phyloP scores from a whole-genome alignment of 2,888 invertebrate species.

The Drosophila yooni region DNA sequence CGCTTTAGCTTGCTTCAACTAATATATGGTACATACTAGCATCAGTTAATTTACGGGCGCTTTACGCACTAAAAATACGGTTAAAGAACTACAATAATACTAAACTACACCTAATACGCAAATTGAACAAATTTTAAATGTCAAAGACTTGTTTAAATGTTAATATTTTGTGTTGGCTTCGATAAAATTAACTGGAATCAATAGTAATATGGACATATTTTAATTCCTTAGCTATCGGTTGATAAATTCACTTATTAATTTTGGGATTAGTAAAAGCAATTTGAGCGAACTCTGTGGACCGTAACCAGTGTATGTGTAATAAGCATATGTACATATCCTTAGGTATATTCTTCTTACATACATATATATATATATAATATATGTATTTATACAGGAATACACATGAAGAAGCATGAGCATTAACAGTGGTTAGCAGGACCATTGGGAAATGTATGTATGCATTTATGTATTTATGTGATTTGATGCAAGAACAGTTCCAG shows the following conservation, averaged over 20 bases:
- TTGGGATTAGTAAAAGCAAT: slow-evolving; percentile 66
- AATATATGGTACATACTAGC: background rate
- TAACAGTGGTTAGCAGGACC: slow-evolving; percentile 32
- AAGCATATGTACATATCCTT: slow-evolving; percentile 18
- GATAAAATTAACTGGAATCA: background rate
- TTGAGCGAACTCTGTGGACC: slow-evolving; percentile 44
- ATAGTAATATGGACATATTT: background rate
- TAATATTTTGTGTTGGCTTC: background rate
- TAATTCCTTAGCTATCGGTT: background rate
- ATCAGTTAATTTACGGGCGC: background rate
- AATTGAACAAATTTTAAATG: background rate
- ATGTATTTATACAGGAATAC: slow-evolving; percentile 7
- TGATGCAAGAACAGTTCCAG: slow-evolving; percentile 29
- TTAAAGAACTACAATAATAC: background rate
- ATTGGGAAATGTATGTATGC: slow-evolving; percentile 28
- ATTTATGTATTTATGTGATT: slow-evolving; percentile 14
- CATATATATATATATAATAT: slow-evolving; percentile 2
- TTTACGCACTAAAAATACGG: background rate
- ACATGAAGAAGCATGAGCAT: slow-evolving; percentile 23
- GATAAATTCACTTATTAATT: background rate
- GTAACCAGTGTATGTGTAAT: slow-evolving; percentile 49
- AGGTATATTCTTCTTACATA: slow-evolving; percentile 5
- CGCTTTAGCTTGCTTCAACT: background rate
- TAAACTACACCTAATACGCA: background rate
- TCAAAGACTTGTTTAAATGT: background rate